These are phyloP conservation scores for Tetrao urogallus DNA, from an alignment of 2,113 vertebrate genomes.

Conservation along the genomic window DNA sequence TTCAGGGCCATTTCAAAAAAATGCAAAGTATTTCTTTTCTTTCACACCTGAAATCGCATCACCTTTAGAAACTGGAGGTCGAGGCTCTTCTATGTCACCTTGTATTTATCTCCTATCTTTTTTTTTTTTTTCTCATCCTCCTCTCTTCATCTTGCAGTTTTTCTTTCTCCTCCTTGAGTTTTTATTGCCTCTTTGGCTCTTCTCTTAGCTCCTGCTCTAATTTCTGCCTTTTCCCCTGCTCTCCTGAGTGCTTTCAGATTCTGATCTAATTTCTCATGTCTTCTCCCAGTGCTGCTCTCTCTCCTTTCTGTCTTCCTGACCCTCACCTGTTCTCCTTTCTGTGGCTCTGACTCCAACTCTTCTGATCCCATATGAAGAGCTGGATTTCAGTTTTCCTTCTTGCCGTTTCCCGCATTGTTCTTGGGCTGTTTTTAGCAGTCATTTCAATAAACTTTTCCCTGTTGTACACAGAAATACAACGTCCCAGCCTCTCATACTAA, in stretches of 20 bases:
- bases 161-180: constrained; percentile 75
- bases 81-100: constrained; percentile 58
- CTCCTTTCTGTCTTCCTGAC: constrained; percentile 78
- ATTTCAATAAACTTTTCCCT: constrained; percentile 51
- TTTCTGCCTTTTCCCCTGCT: constrained; percentile 80
- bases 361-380: constrained; percentile 18
- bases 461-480: constrained; percentile 17
- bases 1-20: constrained; percentile 72
- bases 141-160: constrained; percentile 64
- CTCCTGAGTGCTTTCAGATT: constrained; percentile 80
- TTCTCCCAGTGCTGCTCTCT: constrained; percentile 80
- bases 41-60: constrained; percentile 45
- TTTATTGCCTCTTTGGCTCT: constrained; percentile 75
- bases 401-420: neutral
- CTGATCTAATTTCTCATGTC: constrained; percentile 84
- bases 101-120: constrained; percentile 63
- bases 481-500: constrained; percentile 61
- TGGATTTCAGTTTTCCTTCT: constrained; percentile 12
- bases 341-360: constrained; percentile 58
- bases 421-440: constrained; percentile 19
- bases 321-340: constrained; percentile 73
- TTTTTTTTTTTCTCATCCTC: neutral
- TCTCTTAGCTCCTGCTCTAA: constrained; percentile 82
- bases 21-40: constrained; percentile 72
- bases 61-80: constrained; percentile 57